phyloP scores from a whole-genome alignment of 1,140 invertebrate species.

The Eriocheir sinensis region DNA sequence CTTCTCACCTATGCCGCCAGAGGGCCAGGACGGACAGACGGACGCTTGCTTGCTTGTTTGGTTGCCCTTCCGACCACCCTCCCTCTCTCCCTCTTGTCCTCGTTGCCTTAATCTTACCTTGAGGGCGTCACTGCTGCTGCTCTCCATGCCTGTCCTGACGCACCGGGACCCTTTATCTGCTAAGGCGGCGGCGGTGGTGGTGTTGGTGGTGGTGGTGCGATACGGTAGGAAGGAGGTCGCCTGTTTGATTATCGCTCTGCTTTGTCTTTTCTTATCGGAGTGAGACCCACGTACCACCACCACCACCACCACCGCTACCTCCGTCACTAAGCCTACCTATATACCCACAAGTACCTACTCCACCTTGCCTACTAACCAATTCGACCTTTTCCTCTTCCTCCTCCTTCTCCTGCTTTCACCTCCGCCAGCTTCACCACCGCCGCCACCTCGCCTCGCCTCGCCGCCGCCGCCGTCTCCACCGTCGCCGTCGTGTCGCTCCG shows the following conservation, averaged over 20 bases:
- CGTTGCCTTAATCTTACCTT: too few species aligned
- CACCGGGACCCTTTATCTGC: neutral
- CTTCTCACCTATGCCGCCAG: too few species aligned
- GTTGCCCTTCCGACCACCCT: neutral
- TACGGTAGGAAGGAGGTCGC: conserved; percentile 14
- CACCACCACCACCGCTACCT: neutral
- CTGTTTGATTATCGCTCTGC: neutral
- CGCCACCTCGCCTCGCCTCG: too few species aligned
- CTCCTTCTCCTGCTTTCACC: neutral
- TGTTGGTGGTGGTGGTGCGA: neutral
- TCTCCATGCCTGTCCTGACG: neutral
- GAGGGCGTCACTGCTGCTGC: neutral
- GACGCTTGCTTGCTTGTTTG: too few species aligned
- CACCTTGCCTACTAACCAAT: neutral
- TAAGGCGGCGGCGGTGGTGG: neutral
- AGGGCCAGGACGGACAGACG: neutral
- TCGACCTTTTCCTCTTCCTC: neutral
- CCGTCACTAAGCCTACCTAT: conserved; percentile 16
- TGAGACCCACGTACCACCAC: neutral
- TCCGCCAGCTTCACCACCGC: neutral
- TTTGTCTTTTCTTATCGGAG: conserved; percentile 18
- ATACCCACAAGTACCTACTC: neutral
- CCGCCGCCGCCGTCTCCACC: too few species aligned
- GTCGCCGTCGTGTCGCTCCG: neutral
- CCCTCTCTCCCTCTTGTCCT: neutral